Evolutionary conservation across 2,797 vertebrate genomes (phyloP), one percentile per base, ranked within the genome.

Genomic region (Liparis tanakae): DNA sequence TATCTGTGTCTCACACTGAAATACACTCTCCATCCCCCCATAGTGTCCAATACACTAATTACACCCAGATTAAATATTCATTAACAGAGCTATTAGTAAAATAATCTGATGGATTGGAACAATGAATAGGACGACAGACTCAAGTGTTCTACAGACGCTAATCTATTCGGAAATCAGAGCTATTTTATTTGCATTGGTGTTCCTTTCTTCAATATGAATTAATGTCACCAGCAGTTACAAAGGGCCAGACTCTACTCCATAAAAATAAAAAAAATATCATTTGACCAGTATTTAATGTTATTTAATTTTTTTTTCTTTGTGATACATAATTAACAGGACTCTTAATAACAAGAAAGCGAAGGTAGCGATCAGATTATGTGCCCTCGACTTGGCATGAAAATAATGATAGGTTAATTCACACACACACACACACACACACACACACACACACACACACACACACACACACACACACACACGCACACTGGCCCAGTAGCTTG

Each of bases 51-150:
- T 73, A 54, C 53, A 67, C 46, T 87, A 77, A 89, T 86, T 82
- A 74, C 48, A 74, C 33, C 17, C 50, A 48, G 43, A 80, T 85
- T 74, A 85, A 86, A 84, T 83, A 83, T 85, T 83, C 46, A 85
- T 88, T 74, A 72, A 62, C 54, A 36, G 53, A 54, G 54, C 72
- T 56, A 79, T 84, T 65, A 78, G 65, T 72, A 61, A 79, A 74
- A 82, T 82, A 85, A 87, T 89, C 59, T 80, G 56, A 78, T 68
- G 36, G 72, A 82, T 22, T 70, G 53, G 33, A 86, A 78, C 66
- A 81, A 64, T 72, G 37, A 80, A 76, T 59, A 59, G 17, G 39
- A 43, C 2, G 46, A 56, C 65, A 53, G 22, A 53, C 22, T 72
- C 10, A 68, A 66, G 58, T 63, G 72, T 79, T 70, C 69, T 57